Evolutionary conservation across 2,113 vertebrate genomes (phyloP).

Genomic region (Diadophis punctatus): DNA sequence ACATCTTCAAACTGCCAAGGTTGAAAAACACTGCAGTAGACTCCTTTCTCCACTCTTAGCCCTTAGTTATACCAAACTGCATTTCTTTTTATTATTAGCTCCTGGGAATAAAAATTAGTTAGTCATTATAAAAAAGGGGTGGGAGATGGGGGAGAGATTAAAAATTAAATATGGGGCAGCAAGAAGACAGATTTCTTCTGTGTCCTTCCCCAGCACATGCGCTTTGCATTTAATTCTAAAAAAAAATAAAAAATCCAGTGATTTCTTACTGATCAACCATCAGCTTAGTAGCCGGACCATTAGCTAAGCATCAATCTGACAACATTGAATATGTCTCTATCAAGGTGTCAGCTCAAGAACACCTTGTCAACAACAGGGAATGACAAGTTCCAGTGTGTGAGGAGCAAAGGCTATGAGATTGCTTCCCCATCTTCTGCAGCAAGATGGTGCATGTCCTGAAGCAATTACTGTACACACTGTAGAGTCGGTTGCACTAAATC

Average conservation of each 20-base stretch:
- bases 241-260: neutral
- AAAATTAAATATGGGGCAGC: neutral
- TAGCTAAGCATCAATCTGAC: neutral
- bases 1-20: no score
- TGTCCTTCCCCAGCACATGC: neutral
- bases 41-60: neutral
- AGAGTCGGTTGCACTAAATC: neutral
- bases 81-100: neutral
- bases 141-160: neutral
- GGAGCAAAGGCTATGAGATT: neutral
- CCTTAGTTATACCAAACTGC: neutral
- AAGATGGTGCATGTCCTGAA: neutral
- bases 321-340: neutral
- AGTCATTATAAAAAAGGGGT: neutral
- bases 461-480: neutral
- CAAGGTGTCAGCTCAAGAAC: neutral
- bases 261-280: neutral
- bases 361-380: neutral
- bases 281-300: neutral
- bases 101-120: neutral
- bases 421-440: neutral
- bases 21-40: no score
- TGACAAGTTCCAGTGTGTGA: neutral
- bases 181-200: neutral
- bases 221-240: neutral